Percentiles rank a stretch among this genome's conserved stretches.
These are phyloP conservation scores for Halotydeus destructor DNA, from an alignment of 1,140 invertebrate genomes.

Conservation along the genomic window DNA sequence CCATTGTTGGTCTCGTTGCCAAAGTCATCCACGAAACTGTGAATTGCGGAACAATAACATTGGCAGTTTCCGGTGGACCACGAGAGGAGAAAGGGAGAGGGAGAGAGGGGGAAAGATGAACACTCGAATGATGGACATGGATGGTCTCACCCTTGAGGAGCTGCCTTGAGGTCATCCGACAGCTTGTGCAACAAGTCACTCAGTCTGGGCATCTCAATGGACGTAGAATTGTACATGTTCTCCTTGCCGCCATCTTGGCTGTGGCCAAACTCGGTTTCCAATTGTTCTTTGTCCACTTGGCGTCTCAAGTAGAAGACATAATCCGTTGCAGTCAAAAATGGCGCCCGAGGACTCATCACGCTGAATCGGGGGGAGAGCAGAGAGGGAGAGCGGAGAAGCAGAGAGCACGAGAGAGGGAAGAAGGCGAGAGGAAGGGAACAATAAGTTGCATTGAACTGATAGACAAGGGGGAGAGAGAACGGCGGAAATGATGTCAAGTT, in stretches of 20 bases:
- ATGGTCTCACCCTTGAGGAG: slow-evolving; percentile 9
- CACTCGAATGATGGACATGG: background rate
- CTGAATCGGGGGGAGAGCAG: too few relatives aligned
- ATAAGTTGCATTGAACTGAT: too few relatives aligned
- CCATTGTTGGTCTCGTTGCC: slow-evolving; percentile 14
- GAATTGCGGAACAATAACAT: background rate
- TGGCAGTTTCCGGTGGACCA: background rate
- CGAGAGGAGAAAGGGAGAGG: background rate
- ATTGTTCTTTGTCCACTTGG: slow-evolving; percentile 12
- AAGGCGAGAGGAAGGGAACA: too few relatives aligned
- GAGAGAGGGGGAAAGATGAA: background rate
- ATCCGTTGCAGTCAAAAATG: slow-evolving; percentile 13
- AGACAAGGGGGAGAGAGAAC: too few relatives aligned
- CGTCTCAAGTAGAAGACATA: slow-evolving; percentile 15
- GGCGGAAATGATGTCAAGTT: too few relatives aligned
- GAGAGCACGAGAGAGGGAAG: too few relatives aligned
- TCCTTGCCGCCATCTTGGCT: slow-evolving; percentile 10
- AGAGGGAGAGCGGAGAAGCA: too few relatives aligned
- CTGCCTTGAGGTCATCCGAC: slow-evolving; percentile 12
- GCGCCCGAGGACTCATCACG: slow-evolving; percentile 10
- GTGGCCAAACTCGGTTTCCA: slow-evolving; percentile 7
- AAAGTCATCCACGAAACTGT: slow-evolving; percentile 17
- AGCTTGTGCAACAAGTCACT: slow-evolving; percentile 13
- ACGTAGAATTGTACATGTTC: background rate
- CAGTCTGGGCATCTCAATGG: slow-evolving; percentile 11